Evolutionary conservation across 2,113 vertebrate genomes (phyloP).

Genomic region (Micronycteris hirsuta): DNA sequence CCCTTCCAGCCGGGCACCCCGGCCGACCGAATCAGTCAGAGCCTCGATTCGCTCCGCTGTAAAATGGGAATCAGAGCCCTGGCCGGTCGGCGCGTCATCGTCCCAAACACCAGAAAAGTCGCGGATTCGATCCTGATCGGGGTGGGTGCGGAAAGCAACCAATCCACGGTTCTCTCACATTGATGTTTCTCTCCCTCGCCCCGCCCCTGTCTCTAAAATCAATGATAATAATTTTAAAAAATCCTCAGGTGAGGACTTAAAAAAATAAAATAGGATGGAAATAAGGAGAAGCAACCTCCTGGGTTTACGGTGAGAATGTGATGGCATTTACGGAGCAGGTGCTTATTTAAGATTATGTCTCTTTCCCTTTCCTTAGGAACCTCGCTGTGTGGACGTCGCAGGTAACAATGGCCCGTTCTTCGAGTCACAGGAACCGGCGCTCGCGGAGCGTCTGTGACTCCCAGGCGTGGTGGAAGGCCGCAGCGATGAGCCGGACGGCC

Average conservation of each 20-base stretch:
- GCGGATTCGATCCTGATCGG: no score
- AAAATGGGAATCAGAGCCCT: neutral
- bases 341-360: neutral
- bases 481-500: fast-evolving
- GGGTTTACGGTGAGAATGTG: neutral
- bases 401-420: neutral
- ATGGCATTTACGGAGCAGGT: neutral
- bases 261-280: neutral
- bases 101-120: fast-evolving
- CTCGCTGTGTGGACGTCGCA: neutral
- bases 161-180: no score
- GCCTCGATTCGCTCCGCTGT: neutral
- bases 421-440: neutral
- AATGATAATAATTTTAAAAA: no score
- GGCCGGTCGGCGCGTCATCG: no score
- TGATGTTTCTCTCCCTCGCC: no score
- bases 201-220: no score
- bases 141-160: no score
- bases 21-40: fast-evolving
- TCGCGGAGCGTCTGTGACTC: neutral
- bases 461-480: fast-evolving
- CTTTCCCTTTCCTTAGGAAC: neutral
- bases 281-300: neutral
- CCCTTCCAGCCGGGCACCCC: neutral
- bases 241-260: no score